Base-by-base conservation (phyloP, 2,113 vertebrate species). In the Tylochromis polylepis region DNA sequence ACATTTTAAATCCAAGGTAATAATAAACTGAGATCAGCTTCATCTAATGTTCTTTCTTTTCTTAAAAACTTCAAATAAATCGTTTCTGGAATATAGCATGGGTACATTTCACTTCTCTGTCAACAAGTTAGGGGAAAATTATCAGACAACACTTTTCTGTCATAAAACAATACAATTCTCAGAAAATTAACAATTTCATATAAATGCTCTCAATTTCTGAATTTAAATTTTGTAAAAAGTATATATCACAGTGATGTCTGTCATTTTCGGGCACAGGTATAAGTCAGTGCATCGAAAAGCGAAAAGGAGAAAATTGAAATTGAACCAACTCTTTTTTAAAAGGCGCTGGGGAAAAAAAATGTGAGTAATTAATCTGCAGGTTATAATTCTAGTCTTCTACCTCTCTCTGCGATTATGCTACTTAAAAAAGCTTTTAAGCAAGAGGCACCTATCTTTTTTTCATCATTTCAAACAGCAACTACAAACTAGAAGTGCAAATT, bases 161-260 rank as follows among this genome's bases (percentile, higher is more conserved):
- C 75, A 49, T 85, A 87, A 90, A 94, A 93, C 41, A 72, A 89
- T 20, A 82, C 51, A 41, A 72, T 85, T 70, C 58, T 87, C 90
- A 90, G 78, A 93, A 93, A 93, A 93, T 93, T 3, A 86, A 88
- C 59, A 62, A 91, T 93, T 92, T 85, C 24, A 88, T 93, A 94
- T 80, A 91, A 94, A 95, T 85, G 8, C 27, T 86, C 77, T 94
- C 16, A 89, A 88, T 90, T 91, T 84, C 62, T 75, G 34, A 90
- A 94, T 93, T 91, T 58, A 79, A 90, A 89, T 83, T 87, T 92
- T 2, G 91, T 93, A 94, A 94, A 95, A 94, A 93, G 87, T 88
- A 87, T 88, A 87, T 92, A 85, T 95, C 94, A 96, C 95, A 96
- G 94, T 95, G 94, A 93, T 88, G 89, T 93, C 92, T 95, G 94